Conservation (phyloP, 1,140 invertebrate species). For the Odontomachus brunneus region DNA sequence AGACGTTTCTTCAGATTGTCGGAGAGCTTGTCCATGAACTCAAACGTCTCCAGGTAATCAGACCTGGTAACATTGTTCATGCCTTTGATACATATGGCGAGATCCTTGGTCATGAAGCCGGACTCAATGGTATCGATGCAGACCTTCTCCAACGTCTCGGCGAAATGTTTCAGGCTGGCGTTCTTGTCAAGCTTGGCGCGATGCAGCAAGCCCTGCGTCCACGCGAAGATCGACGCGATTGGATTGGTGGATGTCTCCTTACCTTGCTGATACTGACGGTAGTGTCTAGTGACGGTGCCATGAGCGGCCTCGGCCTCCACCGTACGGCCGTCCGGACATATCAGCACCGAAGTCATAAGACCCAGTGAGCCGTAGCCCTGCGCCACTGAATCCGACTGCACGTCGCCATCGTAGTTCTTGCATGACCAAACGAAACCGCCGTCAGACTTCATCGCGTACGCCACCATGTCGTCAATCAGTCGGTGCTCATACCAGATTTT, state of each 20-base stretch:
- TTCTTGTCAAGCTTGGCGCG: slow-evolving; percentile 97
- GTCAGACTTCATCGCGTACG: slow-evolving; percentile 98
- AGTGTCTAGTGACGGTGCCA: slow-evolving; percentile 98
- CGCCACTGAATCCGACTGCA: slow-evolving; percentile 98
- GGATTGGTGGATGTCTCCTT: slow-evolving; percentile 99
- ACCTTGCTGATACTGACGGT: slow-evolving; percentile 96
- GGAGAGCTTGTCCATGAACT: slow-evolving; percentile 98
- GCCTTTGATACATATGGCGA: slow-evolving; percentile 99
- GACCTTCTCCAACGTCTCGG: slow-evolving; percentile 93
- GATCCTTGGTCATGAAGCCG: slow-evolving; percentile 99
- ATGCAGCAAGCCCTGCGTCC: slow-evolving; percentile 96
- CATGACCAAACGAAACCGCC: slow-evolving; percentile 99
- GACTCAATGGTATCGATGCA: slow-evolving; percentile 97
- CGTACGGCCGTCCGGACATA: slow-evolving; percentile 98
- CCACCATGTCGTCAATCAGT: slow-evolving; percentile 99
- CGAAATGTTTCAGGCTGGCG: slow-evolving; percentile 90
- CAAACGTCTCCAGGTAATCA: slow-evolving; percentile 99
- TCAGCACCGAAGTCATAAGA: slow-evolving; percentile 97
- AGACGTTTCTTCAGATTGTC: slow-evolving; percentile 92
- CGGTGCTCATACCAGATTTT: slow-evolving; percentile 99
- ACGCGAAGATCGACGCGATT: slow-evolving; percentile 99
- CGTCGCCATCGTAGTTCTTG: slow-evolving; percentile 99
- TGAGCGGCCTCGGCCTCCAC: slow-evolving; percentile 99
- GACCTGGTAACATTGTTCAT: slow-evolving; percentile 92
- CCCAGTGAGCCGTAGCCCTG: slow-evolving; percentile 97